phyloP scores from a whole-genome alignment of 2,113 vertebrate species.

The Oophaga pumilio region DNA sequence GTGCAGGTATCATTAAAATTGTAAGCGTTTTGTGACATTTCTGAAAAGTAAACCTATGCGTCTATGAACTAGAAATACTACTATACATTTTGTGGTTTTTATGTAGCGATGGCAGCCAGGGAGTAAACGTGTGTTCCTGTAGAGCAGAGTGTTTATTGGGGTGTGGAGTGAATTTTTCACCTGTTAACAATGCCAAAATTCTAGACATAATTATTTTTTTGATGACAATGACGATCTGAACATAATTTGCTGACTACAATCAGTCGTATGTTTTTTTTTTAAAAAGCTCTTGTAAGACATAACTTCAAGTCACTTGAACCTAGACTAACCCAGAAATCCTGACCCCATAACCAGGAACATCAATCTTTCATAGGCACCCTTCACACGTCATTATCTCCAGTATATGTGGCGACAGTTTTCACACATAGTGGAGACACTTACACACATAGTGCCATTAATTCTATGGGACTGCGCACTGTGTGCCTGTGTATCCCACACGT shows the following conservation, averaged over 20 bases:
- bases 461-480: no score
- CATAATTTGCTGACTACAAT: not conserved
- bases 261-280: no score
- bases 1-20: not conserved
- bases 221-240: not conserved
- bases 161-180: not conserved
- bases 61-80: not conserved
- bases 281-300: no score
- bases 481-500: no score
- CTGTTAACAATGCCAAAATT: not conserved
- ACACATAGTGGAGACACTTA: no score
- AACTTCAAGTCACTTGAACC: no score
- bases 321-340: not conserved
- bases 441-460: no score
- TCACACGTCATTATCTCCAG: no score
- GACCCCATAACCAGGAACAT: not conserved
- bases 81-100: not conserved
- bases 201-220: slow-evolving; percentile 5
- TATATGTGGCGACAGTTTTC: no score
- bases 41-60: not conserved
- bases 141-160: not conserved
- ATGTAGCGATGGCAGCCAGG: not conserved
- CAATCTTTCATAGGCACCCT: not conserved
- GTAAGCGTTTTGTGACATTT: not conserved
- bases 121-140: not conserved